Conservation (phyloP, 2,888 invertebrate genomes). For the Cactoblastis cactorum region DNA sequence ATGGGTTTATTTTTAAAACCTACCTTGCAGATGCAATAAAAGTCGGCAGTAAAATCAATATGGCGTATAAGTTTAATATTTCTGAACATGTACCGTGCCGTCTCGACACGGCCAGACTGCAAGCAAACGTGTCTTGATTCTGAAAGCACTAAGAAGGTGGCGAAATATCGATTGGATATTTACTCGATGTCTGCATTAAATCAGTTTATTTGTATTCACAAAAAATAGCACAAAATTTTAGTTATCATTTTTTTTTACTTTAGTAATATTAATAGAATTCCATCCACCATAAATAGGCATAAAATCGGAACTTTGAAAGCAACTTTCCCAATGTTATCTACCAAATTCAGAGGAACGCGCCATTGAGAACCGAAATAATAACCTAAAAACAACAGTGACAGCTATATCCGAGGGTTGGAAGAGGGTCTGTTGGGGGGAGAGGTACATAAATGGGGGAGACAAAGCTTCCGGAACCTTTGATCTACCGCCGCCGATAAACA, state of each 20-base stretch:
- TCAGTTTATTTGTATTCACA: not conserved
- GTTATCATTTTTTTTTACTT: not conserved
- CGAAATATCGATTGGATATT: not conserved
- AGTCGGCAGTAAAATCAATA: too few species aligned
- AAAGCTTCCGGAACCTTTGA: constrained; percentile 27
- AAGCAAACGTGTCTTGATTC: not conserved
- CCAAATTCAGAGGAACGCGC: not conserved
- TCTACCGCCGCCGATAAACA: constrained; percentile 21
- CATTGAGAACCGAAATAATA: constrained; percentile 8
- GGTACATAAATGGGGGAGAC: constrained; percentile 17
- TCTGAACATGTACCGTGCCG: not conserved
- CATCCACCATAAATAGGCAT: not conserved
- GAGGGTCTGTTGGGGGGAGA: constrained; percentile 13
- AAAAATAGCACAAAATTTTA: not conserved
- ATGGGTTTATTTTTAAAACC: too few species aligned
- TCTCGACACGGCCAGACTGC: not conserved
- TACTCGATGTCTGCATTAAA: not conserved
- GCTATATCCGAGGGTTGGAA: constrained; percentile 8
- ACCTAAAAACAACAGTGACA: constrained; percentile 12
- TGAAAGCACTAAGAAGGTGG: not conserved
- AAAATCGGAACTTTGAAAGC: not conserved
- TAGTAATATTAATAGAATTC: too few species aligned
- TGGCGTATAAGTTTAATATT: not conserved
- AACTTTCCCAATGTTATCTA: not conserved
- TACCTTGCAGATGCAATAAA: too few species aligned